These are phyloP conservation scores for Neotoma lepida DNA, from an alignment of 2,113 vertebrate species.

Conservation along the genomic window DNA sequence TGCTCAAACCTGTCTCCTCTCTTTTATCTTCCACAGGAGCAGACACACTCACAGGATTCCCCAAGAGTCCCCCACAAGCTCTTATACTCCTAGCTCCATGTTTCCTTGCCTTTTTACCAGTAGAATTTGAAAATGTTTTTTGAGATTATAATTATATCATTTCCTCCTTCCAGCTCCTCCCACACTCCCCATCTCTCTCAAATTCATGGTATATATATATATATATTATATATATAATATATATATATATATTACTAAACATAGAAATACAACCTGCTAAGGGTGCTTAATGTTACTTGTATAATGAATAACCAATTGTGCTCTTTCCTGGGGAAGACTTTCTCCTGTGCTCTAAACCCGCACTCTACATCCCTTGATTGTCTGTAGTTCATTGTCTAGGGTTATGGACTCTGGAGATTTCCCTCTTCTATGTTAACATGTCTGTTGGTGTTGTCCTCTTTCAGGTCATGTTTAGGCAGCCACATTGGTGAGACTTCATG, in stretches of 20 bases:
- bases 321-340: background rate
- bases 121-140: background rate
- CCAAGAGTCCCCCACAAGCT: too few relatives aligned
- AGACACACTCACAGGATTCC: background rate
- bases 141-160: background rate
- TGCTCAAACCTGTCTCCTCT: background rate
- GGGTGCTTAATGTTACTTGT: background rate
- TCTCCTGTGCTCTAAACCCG: background rate
- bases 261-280: background rate
- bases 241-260: background rate
- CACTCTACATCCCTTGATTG: background rate
- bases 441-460: background rate
- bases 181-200: too few relatives aligned
- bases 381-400: background rate
- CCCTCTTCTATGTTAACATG: background rate
- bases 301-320: background rate
- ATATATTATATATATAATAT: too few relatives aligned
- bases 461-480: background rate
- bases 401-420: background rate
- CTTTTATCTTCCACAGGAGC: too few relatives aligned
- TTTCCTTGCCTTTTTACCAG: background rate
- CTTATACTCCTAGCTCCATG: background rate
- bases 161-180: background rate
- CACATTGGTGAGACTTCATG: background rate
- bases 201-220: too few relatives aligned